Base-by-base conservation (phyloP, 2,113 vertebrate genomes). In the Lanius collurio region DNA sequence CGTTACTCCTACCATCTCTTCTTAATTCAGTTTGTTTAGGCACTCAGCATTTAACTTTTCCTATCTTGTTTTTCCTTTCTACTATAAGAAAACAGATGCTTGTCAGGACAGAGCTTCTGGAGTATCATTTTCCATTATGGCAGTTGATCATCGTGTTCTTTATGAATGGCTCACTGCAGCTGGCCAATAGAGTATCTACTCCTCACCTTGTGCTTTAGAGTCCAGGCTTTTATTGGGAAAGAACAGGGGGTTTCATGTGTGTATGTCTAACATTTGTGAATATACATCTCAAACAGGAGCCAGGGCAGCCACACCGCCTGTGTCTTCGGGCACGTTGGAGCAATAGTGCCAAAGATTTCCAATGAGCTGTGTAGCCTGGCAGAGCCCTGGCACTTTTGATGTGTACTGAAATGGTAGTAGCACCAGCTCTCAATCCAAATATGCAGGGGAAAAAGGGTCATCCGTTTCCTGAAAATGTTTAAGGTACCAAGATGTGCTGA, bases 101-200 rank as follows among this genome's bases (percentile, higher is more conserved):
- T 55, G 73, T 88, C 47, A 74, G 56, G 39, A 46, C 41, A 75
- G 68, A 60, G 64, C 75, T 90, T 64, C 74, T 89, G 78, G 30
- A 86, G 59, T 67, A 68, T 83, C 17, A 0, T 67, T 95, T 93
- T 86, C 76, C 88, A 39, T 89, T 78, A 64, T n/a, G 69, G 60
- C 55, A 44, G 46, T 68, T 70, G 63, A 78, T 37, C 1, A 1
- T n/a, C 0, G 0, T 35, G 44, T 81, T 84, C 73, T 84, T 93
- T 83, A 55, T 90, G 79, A 86, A 94, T 52, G 52, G 33, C 68
- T 94, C 53, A 27, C 79, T 88, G 87, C 92, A 95, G 70, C 87
- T 93, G 79, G 67, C 84, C 39, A 15, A 0, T 59, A 18, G 73
- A 69, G 15, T n/a, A 57, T 62, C 56, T 75, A 16, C 85, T 87